Base-by-base conservation (phyloP, 2,888 invertebrate species). In the Crepidodera aurea region DNA sequence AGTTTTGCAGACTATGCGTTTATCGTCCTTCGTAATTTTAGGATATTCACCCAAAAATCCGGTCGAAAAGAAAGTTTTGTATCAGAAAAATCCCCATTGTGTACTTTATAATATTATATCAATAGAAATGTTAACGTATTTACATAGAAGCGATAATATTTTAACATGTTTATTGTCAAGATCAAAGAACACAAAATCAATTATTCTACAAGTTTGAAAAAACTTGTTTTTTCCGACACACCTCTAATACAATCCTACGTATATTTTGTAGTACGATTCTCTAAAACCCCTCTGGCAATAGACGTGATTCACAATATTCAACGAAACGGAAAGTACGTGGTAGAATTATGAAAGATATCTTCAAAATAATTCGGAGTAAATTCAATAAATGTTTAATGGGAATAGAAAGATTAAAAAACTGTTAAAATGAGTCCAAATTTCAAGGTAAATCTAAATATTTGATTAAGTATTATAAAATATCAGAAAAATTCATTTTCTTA, bases 181-280 rank as follows among this genome's bases (percentile, higher is more conserved):
- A 29, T 29, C 29, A 8, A 29, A 29, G 29, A 29, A 29, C 29
- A 25, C 37, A 3, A 37, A 37, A 37, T 7, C 13, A 40, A 15
- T 16, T 12, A 16, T 40, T 40, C 6, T 40, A 40, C 8, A 40
- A 13, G 13, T 40, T 15, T 40, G 8, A 15, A 40, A 40, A 40
- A 40, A 40, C 40, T 13, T 40, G 40, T 40, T 40, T n/a, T 40
- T 40, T 40, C 40, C 18, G 18, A 10, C 18, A 40, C 40, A 40
- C 40, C 18, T 40, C 18, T 40, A 13, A 37, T 12, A n/a, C 6
- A n/a, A n/a, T n/a, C 1, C 5, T 37, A 6, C 13, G 13, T n/a
- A 12, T n/a, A n/a, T 8, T 37, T 5, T 6, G 37, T 13, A n/a
- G 37, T 37, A 37, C 6, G n/a, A 37, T 37, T 13, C 15, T 10